Evolutionary conservation across 2,888 invertebrate genomes (phyloP).

Genomic region (Protula sp.): DNA sequence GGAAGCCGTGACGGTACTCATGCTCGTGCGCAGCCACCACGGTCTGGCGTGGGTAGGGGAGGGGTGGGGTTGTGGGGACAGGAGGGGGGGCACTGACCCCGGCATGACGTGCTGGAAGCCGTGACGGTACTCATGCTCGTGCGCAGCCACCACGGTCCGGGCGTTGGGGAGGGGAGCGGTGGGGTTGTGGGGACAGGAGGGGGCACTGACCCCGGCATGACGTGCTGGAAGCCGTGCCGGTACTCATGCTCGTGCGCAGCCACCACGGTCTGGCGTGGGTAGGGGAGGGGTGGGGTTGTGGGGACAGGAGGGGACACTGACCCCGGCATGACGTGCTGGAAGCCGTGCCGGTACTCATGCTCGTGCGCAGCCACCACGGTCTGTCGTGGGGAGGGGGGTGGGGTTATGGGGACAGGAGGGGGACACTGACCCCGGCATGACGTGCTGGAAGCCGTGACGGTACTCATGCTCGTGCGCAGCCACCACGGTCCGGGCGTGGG

Average conservation of each 20-base stretch:
- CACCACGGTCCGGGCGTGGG: conserved; percentile 85
- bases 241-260: conserved; percentile 93
- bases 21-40: conserved; percentile 91
- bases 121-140: too few species aligned
- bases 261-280: conserved; percentile 83
- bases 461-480: conserved; percentile 93
- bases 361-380: conserved; percentile 89
- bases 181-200: too few species aligned
- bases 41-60: conserved; percentile 80
- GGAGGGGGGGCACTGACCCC: too few species aligned
- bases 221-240: conserved; percentile 91
- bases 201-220: conserved; percentile 78
- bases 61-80: too few species aligned
- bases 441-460: conserved; percentile 91
- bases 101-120: too few species aligned
- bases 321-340: conserved; percentile 88
- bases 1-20: conserved; percentile 93
- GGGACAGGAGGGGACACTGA: too few species aligned
- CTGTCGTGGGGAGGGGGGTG: too few species aligned
- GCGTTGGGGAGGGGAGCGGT: too few species aligned
- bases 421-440: conserved; percentile 81
- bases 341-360: conserved; percentile 93
- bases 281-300: too few species aligned
- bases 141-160: too few species aligned
- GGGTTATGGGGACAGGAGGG: too few species aligned